These are phyloP conservation scores for Sialis fuliginosa DNA, from an alignment of 2,888 invertebrate species.

Conservation along the genomic window DNA sequence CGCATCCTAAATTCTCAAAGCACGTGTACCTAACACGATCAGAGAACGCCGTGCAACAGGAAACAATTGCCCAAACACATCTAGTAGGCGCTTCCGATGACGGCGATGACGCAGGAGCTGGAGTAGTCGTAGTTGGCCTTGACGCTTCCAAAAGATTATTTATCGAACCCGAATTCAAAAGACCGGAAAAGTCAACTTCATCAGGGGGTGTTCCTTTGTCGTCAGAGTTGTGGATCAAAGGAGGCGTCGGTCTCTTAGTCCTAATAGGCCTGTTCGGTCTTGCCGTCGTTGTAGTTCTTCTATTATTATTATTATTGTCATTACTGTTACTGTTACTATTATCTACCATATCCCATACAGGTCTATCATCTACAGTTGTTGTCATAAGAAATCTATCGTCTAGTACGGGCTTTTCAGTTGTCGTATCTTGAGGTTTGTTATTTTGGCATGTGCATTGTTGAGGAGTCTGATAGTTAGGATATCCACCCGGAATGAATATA, in stretches of 20 bases:
- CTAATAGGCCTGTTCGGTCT: neutral
- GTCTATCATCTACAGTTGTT: too few species aligned
- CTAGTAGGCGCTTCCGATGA: slow-evolving; percentile 28
- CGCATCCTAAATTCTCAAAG: slow-evolving; percentile 54
- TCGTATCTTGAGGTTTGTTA: too few species aligned
- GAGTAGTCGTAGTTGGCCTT: slow-evolving; percentile 3
- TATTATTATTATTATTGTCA: too few species aligned
- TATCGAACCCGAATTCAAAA: slow-evolving; percentile 16
- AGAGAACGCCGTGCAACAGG: slow-evolving; percentile 43
- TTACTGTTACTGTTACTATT: too few species aligned
- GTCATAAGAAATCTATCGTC: too few species aligned
- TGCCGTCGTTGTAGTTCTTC: neutral
- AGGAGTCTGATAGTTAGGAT: too few species aligned
- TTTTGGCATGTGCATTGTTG: too few species aligned
- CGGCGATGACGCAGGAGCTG: slow-evolving; percentile 8
- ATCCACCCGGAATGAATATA: too few species aligned
- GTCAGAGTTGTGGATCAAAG: neutral
- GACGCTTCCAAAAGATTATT: slow-evolving; percentile 13
- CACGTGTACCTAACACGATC: slow-evolving; percentile 35
- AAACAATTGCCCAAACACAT: slow-evolving; percentile 59
- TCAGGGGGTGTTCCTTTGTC: neutral
- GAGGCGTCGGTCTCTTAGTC: neutral
- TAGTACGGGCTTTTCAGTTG: too few species aligned
- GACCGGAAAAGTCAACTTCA: slow-evolving; percentile 10
- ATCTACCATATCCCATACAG: too few species aligned